Evolutionary conservation across 2,888 invertebrate species (phyloP).

Genomic region (Fragum whitleyi): DNA sequence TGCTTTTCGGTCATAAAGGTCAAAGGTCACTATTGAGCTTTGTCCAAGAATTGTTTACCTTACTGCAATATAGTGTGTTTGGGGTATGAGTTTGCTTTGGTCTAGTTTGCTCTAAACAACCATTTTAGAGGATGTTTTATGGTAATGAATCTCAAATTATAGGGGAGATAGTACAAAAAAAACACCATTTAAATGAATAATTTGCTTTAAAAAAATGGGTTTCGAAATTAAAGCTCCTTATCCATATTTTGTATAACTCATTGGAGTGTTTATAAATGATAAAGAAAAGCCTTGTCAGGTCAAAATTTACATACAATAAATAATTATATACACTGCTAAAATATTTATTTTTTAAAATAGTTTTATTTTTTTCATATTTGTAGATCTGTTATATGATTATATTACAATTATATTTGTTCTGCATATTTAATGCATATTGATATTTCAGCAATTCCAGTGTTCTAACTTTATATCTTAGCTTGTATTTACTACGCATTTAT

Average conservation of each 20-base stretch:
- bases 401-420: neutral
- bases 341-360: conserved; percentile 18
- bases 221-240: too few relatives aligned
- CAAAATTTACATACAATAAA: too few relatives aligned
- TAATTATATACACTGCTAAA: neutral
- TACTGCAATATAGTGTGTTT: too few relatives aligned
- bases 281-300: neutral
- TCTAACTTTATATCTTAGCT: too few relatives aligned
- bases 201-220: neutral
- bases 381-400: neutral
- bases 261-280: neutral
- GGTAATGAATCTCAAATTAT: neutral
- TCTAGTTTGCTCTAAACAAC: too few relatives aligned
- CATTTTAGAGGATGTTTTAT: too few relatives aligned
- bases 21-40: too few relatives aligned
- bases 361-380: conserved; percentile 5
- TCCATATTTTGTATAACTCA: neutral
- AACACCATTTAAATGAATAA: neutral
- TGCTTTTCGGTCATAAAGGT: too few relatives aligned
- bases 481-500: neutral
- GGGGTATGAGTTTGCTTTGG: too few relatives aligned
- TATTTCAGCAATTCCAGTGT: too few relatives aligned
- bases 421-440: neutral
- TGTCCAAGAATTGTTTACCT: too few relatives aligned
- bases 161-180: neutral